These are phyloP conservation scores for Naso thynnoides DNA, from an alignment of 2,797 vertebrate genomes.

Conservation along the genomic window DNA sequence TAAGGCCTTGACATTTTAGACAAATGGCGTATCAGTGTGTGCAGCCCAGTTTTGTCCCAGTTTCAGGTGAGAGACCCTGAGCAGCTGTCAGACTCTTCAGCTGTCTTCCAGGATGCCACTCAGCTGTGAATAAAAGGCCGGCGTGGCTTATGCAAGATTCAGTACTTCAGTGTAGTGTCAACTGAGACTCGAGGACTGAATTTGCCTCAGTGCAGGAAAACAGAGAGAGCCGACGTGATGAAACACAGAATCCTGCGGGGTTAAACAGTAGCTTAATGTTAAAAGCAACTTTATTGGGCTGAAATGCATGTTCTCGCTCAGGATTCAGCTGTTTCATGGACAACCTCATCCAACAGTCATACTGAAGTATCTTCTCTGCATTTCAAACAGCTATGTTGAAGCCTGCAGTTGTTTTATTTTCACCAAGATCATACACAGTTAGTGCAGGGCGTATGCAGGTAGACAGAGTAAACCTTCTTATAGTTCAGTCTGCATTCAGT, in stretches of 20 bases:
- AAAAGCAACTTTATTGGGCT: background rate
- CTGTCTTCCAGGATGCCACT: slow-evolving; percentile 17
- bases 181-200: background rate
- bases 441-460: too few relatives aligned
- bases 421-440: too few relatives aligned
- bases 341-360: too few relatives aligned
- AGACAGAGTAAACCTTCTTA: too few relatives aligned
- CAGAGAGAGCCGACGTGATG: background rate
- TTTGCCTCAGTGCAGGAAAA: background rate
- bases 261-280: background rate
- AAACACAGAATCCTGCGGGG: background rate
- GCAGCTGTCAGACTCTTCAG: slow-evolving; percentile 19
- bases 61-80: slow-evolving; percentile 40
- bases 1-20: slow-evolving; percentile 38
- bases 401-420: too few relatives aligned
- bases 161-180: background rate
- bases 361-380: too few relatives aligned
- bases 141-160: slow-evolving; percentile 15
- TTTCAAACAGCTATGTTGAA: too few relatives aligned
- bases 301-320: too few relatives aligned
- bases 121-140: slow-evolving; percentile 12
- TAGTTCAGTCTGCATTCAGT: too few relatives aligned
- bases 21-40: background rate
- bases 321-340: too few relatives aligned
- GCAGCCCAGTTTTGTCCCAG: background rate